Conservation (phyloP, 2,888 invertebrate species). For the Encarsia formosa region DNA sequence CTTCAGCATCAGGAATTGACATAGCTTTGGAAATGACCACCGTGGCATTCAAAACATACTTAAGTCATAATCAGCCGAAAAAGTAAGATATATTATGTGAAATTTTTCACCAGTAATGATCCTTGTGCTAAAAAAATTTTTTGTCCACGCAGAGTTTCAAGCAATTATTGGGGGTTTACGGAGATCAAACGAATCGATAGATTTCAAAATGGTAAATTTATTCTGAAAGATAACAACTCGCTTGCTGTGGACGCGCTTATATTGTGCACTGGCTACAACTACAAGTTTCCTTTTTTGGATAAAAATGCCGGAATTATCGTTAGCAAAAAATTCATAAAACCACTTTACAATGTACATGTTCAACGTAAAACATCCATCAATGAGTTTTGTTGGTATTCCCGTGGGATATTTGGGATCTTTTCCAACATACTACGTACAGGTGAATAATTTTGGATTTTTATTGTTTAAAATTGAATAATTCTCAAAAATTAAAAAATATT, state of each 20-base stretch:
- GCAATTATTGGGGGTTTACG: background rate
- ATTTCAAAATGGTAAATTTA: constrained; percentile 7
- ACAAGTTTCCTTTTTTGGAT: constrained; percentile 67
- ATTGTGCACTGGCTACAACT: constrained; percentile 74
- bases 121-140: too few species aligned
- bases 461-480: too few species aligned
- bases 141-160: too few species aligned
- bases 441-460: too few species aligned
- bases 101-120: too few species aligned
- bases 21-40: constrained; percentile 62
- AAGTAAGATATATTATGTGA: too few species aligned
- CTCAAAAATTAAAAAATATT: too few species aligned
- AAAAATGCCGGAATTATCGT: constrained; percentile 57
- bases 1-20: constrained; percentile 71
- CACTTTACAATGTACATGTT: constrained; percentile 74
- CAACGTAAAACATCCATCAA: constrained; percentile 69
- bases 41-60: constrained; percentile 53
- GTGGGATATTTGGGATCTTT: constrained; percentile 65
- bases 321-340: constrained; percentile 58
- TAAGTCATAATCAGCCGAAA: constrained; percentile 57
- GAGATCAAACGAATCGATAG: constrained; percentile 6
- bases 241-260: constrained; percentile 66
- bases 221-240: constrained; percentile 58
- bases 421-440: constrained; percentile 71
- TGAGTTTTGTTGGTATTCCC: constrained; percentile 73